These are phyloP conservation scores for Odontomachus brunneus DNA, from an alignment of 1,140 invertebrate species.

Conservation along the genomic window DNA sequence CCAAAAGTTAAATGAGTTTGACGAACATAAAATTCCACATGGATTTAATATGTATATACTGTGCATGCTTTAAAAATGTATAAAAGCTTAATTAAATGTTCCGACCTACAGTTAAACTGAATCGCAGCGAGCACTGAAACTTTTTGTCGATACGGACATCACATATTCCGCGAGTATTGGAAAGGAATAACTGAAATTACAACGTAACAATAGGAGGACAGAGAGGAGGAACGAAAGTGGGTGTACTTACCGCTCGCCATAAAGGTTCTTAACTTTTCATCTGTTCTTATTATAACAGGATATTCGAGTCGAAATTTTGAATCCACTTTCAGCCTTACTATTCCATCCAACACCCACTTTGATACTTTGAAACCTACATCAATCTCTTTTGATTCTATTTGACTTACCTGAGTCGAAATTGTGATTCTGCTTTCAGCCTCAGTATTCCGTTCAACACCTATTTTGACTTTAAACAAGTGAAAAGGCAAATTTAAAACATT, in stretches of 20 bases:
- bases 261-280: not conserved
- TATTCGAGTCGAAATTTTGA: too few relatives aligned
- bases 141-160: conserved; percentile 57
- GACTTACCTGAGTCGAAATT: too few relatives aligned
- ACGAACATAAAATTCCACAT: conserved; percentile 57
- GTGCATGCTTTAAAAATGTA: conserved; percentile 62
- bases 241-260: not conserved
- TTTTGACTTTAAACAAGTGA: too few relatives aligned
- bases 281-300: conserved; percentile 7
- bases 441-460: too few relatives aligned
- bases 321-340: too few relatives aligned
- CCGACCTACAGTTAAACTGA: conserved; percentile 44
- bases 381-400: too few relatives aligned
- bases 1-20: conserved; percentile 58
- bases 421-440: too few relatives aligned
- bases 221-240: not conserved
- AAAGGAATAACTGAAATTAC: conserved; percentile 23
- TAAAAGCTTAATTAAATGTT: conserved; percentile 65
- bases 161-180: conserved; percentile 31
- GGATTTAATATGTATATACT: conserved; percentile 62
- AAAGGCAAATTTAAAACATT: too few relatives aligned
- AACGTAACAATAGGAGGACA: conserved; percentile 19
- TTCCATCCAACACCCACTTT: too few relatives aligned
- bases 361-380: too few relatives aligned
- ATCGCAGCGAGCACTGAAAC: conserved; percentile 49